A percentile compares a stretch with the other conserved stretches of the same genome.
Conservation (phyloP, 2,888 invertebrate genomes). For the Cheilosia pagana region DNA sequence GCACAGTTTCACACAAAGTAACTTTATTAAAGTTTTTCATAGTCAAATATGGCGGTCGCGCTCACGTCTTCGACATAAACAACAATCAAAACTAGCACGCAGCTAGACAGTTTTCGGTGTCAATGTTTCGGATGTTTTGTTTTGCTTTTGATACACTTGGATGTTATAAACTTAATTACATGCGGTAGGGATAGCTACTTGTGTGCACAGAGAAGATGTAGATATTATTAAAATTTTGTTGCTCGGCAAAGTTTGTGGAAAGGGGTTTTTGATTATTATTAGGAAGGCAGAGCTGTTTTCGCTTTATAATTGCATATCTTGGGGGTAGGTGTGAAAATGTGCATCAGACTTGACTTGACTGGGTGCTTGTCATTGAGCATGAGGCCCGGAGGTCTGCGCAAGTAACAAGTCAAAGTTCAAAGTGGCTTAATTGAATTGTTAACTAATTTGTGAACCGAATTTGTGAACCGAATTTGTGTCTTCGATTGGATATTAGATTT, state of each 20-base stretch:
- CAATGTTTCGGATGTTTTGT: not conserved
- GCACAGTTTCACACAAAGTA: constrained; percentile 61
- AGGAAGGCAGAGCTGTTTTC: not conserved
- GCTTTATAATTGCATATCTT: not conserved
- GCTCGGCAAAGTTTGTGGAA: not conserved
- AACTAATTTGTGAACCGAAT: no score
- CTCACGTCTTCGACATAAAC: constrained; percentile 69
- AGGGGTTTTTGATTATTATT: not conserved
- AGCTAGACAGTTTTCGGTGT: constrained; percentile 25
- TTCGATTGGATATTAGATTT: no score
- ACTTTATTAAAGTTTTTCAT: constrained; percentile 73
- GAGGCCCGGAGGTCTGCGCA: no score
- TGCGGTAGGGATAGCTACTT: not conserved
- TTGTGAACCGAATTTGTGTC: no score
- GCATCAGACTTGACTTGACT: no score
- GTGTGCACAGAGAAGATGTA: not conserved
- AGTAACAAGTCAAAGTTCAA: no score
- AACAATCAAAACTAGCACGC: constrained; percentile 41
- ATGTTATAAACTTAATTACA: constrained; percentile 11
- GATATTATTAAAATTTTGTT: constrained; percentile 2
- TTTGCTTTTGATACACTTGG: not conserved
- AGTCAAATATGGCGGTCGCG: constrained; percentile 54
- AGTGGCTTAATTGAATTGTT: no score
- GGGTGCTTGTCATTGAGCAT: no score
- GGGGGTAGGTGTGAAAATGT: no score